Base-by-base conservation (phyloP, 2,113 vertebrate genomes). In the Zingel zingel region DNA sequence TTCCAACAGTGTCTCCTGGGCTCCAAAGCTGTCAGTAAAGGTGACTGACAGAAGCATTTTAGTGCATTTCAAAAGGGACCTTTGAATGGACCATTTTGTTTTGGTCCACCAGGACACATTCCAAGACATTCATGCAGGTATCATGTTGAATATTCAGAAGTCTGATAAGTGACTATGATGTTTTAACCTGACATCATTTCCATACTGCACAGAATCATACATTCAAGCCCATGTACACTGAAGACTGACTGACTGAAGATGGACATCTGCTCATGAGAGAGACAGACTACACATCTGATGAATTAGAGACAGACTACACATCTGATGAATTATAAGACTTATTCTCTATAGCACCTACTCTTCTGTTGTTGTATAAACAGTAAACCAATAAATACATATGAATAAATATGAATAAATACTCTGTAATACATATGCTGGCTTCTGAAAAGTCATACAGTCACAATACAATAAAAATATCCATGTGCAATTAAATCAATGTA, bases 391-490 rank as follows among this genome's bases (percentile, higher is more conserved):
- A 21, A 23, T 67, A 77, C 4, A 59, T 15, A 33, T 50, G 0
- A 61, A 50, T 67, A 77, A 6, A 59, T 15, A 33, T 50, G 0
- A 61, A 50, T 18, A 58, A 45, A 45, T 27, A 47, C 19, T 16
- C 18, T 58, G 23, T 21, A 67, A 64, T 5, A 36, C 5, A 25
- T 6, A 54, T n/a, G 39, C 47, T 64, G 50, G 39, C 36, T 2
- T 21, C 13, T 43, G 15, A 58, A 58, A 73, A 57, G 11, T 65
- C 13, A 33, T n/a, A 73, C 21, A 68, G 65, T 47, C 74, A 73
- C 59, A 58, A 27, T 51, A 53, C 48, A 67, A 48, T 51, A 45
- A 19, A 64, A 19, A 16, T 30, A 21, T 30, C 18, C 1, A 54
- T 47, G 50, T 78, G 33, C 30, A 74, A 76, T 64, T 25, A 39